Evolutionary conservation across 1,140 invertebrate genomes (phyloP), one percentile per base, ranked within the genome.

Genomic region (Pseudomyrmex gracilis): DNA sequence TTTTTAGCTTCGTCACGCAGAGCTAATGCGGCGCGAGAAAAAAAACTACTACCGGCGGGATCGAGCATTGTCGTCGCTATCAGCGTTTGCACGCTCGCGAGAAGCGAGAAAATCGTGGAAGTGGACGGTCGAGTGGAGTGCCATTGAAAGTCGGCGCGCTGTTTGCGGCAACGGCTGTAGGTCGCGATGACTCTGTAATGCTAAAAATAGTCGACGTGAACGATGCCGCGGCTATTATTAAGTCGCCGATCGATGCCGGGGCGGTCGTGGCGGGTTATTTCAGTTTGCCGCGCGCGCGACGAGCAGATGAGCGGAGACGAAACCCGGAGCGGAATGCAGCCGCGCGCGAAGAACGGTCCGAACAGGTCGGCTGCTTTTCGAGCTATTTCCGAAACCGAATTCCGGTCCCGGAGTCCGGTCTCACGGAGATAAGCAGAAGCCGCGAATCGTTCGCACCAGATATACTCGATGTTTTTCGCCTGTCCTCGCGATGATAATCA

Each of bases 131-230:
- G 47, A 87, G 53, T 68, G 60, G 47, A 85, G 83, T 90, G 89
- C 89, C 89, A 90, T 90, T 90, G 89, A 90, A 90, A 90, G 85
- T 88, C 58, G 61, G 53, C 73, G 55, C 55, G 73, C 63, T 73
- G 64, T 70, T 34, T 80, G 66, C 76, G 87, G 24, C 51, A 67
- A 63, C 70, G 74, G 70, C 83, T 89, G 88, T 90, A 84, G 89
- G 88, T 90, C 88, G 87, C 88, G 84, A 84, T 89, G 89, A 90
- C 89, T 89, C 76, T 86, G 86, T 86, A 78, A 84, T 77, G 77
- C 82, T 90, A 89, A 89, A 90, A 89, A 90, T 90, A 90, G 88
- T 89, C 71, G 73, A 15, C 20, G 60, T 45, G 86, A 88, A 88
- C 86, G 87, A 88, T 88, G 83, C 87, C 86, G 78, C 67, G 57